Evolutionary conservation across 2,113 vertebrate genomes (phyloP).

Genomic region (Hippoglossus stenolepis): DNA sequence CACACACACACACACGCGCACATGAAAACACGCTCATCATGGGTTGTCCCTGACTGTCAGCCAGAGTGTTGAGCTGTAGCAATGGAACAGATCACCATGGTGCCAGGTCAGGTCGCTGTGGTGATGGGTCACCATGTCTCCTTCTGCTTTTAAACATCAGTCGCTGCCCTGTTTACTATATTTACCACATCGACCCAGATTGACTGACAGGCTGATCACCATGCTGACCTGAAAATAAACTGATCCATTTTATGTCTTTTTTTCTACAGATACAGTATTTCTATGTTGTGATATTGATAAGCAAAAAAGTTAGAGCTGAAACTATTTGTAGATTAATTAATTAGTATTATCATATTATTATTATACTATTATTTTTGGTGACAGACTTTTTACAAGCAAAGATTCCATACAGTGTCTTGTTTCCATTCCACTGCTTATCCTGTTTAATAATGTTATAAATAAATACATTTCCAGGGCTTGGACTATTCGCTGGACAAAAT

Average conservation of each 20-base stretch:
- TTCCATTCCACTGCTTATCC: background rate
- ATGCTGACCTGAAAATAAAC: conserved; percentile 18
- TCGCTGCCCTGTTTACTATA: conserved; percentile 23
- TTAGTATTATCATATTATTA: background rate
- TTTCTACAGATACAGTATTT: background rate
- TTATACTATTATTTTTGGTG: background rate
- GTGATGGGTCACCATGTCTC: conserved; percentile 21
- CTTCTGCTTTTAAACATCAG: conserved; percentile 2
- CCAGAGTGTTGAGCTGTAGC: background rate
- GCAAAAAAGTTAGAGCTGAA: background rate
- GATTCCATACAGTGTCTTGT: too few species aligned
- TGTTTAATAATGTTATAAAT: too few species aligned
- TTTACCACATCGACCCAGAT: conserved; percentile 11
- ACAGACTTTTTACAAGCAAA: too few species aligned
- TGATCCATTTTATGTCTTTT: background rate
- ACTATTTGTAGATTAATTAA: background rate
- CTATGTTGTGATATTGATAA: background rate
- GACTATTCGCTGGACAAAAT: too few species aligned
- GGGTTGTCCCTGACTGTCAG: background rate
- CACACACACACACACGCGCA: conserved; percentile 1
- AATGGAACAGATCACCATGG: conserved; percentile 1
- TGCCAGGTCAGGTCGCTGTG: conserved; percentile 9
- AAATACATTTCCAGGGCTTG: too few species aligned
- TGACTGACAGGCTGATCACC: conserved; percentile 7
- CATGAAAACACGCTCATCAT: background rate